Evolutionary conservation across 1,140 invertebrate genomes (phyloP).

Genomic region (Bombus balteatus): DNA sequence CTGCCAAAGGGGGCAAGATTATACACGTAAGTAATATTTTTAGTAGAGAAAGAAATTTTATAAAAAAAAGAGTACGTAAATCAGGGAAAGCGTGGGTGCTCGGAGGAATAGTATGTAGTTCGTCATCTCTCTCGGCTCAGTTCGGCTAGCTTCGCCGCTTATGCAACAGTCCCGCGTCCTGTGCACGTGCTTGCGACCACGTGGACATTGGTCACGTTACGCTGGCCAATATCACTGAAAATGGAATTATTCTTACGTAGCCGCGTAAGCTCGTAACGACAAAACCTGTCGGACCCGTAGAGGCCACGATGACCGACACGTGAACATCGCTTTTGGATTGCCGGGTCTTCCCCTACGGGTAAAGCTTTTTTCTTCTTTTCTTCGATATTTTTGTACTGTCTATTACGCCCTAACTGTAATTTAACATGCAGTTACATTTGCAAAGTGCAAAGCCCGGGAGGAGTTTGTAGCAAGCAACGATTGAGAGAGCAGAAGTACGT

Average conservation of each 20-base stretch:
- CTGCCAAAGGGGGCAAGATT: too few relatives aligned
- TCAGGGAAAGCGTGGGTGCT: neutral
- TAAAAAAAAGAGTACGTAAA: neutral
- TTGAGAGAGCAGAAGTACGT: too few relatives aligned
- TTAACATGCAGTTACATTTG: neutral
- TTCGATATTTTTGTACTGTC: neutral
- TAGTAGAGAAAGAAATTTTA: neutral
- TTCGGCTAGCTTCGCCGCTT: slow-evolving; percentile 7
- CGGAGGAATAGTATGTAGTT: too few relatives aligned
- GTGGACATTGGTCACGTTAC: slow-evolving; percentile 59
- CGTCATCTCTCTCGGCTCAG: neutral
- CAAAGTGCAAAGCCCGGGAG: neutral
- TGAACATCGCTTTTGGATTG: slow-evolving; percentile 20
- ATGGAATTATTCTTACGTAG: slow-evolving; percentile 43
- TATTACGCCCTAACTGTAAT: neutral
- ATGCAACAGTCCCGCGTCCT: slow-evolving; percentile 51
- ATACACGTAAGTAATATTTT: neutral
- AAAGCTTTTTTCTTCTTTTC: neutral
- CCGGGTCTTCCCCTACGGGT: neutral
- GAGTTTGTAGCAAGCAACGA: neutral
- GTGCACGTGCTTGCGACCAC: slow-evolving; percentile 59
- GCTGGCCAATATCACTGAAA: slow-evolving; percentile 30
- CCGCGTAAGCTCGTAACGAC: slow-evolving; percentile 16
- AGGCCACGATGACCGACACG: slow-evolving; percentile 28
- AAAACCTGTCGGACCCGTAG: neutral